Evolutionary conservation across 2,113 vertebrate species (phyloP).

Genomic region (Ploceus nigricollis): DNA sequence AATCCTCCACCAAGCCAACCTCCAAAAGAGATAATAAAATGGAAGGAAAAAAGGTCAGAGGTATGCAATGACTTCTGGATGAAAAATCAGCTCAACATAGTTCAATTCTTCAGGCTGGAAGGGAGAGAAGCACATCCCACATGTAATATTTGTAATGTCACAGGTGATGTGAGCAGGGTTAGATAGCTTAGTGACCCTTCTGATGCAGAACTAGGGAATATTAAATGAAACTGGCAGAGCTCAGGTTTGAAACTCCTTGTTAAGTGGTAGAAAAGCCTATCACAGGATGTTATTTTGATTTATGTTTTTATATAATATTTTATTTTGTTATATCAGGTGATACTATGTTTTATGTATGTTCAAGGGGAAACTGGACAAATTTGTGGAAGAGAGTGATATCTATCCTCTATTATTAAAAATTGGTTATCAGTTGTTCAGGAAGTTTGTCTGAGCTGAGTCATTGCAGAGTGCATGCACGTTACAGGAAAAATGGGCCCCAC

Average conservation of each 20-base stretch:
- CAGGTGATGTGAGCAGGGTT: not conserved
- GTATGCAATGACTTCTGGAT: not conserved
- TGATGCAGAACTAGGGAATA: not conserved
- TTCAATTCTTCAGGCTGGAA: not conserved
- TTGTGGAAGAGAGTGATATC: not conserved
- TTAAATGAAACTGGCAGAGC: not conserved
- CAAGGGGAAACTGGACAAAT: not conserved
- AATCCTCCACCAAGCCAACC: not conserved
- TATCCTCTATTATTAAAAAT: not conserved
- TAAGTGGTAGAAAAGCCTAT: not conserved
- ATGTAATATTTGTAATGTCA: not conserved
- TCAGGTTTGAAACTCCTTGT: not conserved
- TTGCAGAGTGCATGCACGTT: not conserved
- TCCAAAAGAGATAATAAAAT: not conserved
- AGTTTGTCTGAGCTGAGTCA: not conserved
- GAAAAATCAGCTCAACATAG: not conserved
- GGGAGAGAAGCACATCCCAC: not conserved
- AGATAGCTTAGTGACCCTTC: not conserved
- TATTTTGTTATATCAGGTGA: not conserved
- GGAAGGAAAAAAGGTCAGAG: not conserved
- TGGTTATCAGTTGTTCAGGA: not conserved
- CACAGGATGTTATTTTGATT: not conserved
- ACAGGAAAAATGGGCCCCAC: rapidly evolving
- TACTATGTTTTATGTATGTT: not conserved
- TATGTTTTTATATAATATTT: not conserved